Conservation (phyloP, 2,797 vertebrate species). For the Centroberyx gerrardi region DNA sequence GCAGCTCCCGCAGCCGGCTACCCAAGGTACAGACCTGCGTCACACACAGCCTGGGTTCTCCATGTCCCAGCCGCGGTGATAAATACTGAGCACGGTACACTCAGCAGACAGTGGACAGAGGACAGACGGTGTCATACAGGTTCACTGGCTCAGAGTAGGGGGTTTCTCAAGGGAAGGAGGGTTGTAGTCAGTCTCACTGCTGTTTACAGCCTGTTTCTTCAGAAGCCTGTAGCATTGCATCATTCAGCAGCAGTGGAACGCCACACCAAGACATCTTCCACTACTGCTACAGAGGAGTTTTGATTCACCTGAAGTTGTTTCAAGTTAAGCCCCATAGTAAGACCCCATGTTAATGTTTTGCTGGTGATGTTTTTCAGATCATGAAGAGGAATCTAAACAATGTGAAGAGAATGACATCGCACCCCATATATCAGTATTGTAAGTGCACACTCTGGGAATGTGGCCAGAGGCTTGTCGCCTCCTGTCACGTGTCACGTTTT, state of each 20-base stretch:
- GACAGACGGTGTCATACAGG: conserved; percentile 12
- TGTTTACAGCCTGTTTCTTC: too few species aligned
- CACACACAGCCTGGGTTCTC: conserved; percentile 73
- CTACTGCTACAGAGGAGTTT: too few species aligned
- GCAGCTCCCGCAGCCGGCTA: conserved; percentile 55
- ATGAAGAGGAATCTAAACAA: conserved; percentile 99
- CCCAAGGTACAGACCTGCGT: conserved; percentile 84
- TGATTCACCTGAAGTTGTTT: too few species aligned
- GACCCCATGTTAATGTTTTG: too few species aligned
- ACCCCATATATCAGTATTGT: conserved; percentile 98
- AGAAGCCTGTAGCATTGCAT: too few species aligned
- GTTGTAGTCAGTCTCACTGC: not conserved
- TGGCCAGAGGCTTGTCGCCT: not conserved
- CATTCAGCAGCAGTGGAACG: too few species aligned
- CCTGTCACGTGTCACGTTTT: not conserved
- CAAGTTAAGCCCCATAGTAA: too few species aligned
- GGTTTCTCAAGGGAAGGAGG: not conserved
- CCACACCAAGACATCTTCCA: too few species aligned
- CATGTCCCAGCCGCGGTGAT: conserved; percentile 70
- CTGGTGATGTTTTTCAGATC: conserved; percentile 82
- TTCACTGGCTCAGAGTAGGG: conserved; percentile 16
- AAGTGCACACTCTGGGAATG: conserved; percentile 78
- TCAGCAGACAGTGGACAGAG: not conserved
- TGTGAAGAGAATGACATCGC: conserved; percentile 98
- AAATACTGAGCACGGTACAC: conserved; percentile 59